These are phyloP conservation scores for Pocillopora verrucosa DNA, from an alignment of 64 coral and sea anemone species.

Conservation along the genomic window DNA sequence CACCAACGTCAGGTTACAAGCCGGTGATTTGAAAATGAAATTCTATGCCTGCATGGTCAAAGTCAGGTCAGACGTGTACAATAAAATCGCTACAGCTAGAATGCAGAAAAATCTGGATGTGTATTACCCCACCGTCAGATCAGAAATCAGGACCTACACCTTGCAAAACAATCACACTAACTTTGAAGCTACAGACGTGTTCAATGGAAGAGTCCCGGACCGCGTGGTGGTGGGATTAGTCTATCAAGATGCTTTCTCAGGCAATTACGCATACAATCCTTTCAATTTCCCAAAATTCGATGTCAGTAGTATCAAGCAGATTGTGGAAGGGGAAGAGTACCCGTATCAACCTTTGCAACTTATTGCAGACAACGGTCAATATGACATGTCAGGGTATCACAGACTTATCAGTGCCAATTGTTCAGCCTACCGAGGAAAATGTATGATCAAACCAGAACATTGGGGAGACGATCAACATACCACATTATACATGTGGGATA, in stretches of 20 bases:
- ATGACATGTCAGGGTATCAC: not conserved
- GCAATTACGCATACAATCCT: not conserved
- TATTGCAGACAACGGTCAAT: not conserved
- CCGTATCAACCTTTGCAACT: not conserved
- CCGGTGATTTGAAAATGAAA: no score
- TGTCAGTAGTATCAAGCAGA: slow-evolving; percentile 3
- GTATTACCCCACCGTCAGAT: not conserved
- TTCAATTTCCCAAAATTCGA: slow-evolving; percentile 46
- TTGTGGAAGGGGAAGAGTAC: slow-evolving; percentile 19
- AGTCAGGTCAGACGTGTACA: not conserved
- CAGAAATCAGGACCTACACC: not conserved
- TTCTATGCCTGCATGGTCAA: no score
- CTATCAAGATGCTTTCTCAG: slow-evolving; percentile 22
- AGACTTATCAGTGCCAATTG: not conserved
- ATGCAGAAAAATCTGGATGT: not conserved
- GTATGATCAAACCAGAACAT: no score
- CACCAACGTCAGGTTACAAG: no score
- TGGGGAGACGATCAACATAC: not conserved
- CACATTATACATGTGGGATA: not conserved
- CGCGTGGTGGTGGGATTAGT: slow-evolving; percentile 38
- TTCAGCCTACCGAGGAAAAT: no score
- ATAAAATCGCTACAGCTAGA: not conserved
- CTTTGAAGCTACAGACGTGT: not conserved
- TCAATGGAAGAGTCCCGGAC: not conserved
- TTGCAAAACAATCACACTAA: not conserved